Evolutionary conservation across 2,113 vertebrate species (phyloP), one percentile per base, ranked within the genome.

Genomic region (Microcebus ravelobensis): DNA sequence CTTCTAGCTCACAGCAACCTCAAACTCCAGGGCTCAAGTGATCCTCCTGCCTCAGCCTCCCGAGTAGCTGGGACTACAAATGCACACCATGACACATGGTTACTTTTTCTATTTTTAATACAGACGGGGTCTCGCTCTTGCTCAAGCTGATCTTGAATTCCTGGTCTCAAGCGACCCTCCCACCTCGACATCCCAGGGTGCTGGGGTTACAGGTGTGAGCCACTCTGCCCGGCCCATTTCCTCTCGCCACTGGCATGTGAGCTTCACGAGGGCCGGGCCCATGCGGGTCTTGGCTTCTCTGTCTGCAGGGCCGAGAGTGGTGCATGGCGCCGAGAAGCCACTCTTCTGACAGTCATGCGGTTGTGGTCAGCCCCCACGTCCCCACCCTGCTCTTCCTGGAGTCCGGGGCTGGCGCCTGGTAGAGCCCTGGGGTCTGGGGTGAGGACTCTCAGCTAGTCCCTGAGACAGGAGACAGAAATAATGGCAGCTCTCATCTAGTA

Each of bases 201-300:
- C 55, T 57, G 8, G 55, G 55, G 20, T 57, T 57, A 21, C 20
- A 57, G 55, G 55, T 8, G 55, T 57, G 55, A 57, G 55, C 55
- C 20, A 57, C 55, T 0, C 18, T 8, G 55, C 55, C 55, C 18
- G 20, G 18, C 55, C 55, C 25, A 7, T 63, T 52, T 31, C 83
- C 55, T 25, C 89, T 77, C 13, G 2, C 29, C 27, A 1, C 42
- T 10, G 31, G 45, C 18, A 65, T 6, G 2, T 18, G 20, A 73
- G 23, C 57, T 57, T 73, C 82, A 13, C 1, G 1, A 48, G 25
- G n/a, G n/a, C 17, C 0, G 0, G 81, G 61, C 15, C 17, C 14
- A 34, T 5, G 1, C 6, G 7, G 29, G 2, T 31, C 45, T 55
- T 48, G 27, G 50, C 12, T 29, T 31, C 36, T 87, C 83, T 70